Evolutionary conservation across 2,113 vertebrate genomes (phyloP).

Genomic region (Menura novaehollandiae): DNA sequence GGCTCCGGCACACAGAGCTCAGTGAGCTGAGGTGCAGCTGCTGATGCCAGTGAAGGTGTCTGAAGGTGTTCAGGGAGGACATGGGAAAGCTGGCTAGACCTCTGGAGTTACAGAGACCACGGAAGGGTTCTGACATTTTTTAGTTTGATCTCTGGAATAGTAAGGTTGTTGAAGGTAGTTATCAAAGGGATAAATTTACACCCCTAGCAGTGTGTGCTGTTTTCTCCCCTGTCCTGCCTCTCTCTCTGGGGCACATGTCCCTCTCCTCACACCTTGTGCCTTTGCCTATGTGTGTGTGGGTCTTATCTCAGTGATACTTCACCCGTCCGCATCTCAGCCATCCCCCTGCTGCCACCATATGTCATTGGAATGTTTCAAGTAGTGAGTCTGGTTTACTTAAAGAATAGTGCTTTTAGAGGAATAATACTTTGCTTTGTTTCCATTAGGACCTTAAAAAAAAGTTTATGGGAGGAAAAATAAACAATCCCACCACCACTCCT

Average conservation of each 20-base stretch:
- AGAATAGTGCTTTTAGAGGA: conserved; percentile 65
- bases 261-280: not conserved
- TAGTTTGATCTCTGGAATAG: not conserved
- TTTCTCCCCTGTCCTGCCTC: not conserved
- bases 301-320: not conserved
- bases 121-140: not conserved
- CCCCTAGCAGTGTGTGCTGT: not conserved
- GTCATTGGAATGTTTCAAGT: conserved; percentile 68
- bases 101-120: not conserved
- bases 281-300: not conserved
- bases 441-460: conserved; percentile 61
- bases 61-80: not conserved
- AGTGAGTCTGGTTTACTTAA: conserved; percentile 67
- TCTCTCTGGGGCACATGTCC: not conserved
- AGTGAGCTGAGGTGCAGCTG: not conserved
- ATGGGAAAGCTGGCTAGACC: not conserved
- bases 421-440: conserved; percentile 68
- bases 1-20: not conserved
- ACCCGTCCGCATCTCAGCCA: not conserved
- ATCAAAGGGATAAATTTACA: not conserved
- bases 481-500: conserved; percentile 65
- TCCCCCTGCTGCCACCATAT: conserved; percentile 54
- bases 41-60: not conserved
- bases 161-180: not conserved
- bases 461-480: conserved; percentile 69